Evolutionary conservation across 1,140 invertebrate species (phyloP), one percentile per base, ranked within the genome.

Genomic region (Heliconius melpomene): DNA sequence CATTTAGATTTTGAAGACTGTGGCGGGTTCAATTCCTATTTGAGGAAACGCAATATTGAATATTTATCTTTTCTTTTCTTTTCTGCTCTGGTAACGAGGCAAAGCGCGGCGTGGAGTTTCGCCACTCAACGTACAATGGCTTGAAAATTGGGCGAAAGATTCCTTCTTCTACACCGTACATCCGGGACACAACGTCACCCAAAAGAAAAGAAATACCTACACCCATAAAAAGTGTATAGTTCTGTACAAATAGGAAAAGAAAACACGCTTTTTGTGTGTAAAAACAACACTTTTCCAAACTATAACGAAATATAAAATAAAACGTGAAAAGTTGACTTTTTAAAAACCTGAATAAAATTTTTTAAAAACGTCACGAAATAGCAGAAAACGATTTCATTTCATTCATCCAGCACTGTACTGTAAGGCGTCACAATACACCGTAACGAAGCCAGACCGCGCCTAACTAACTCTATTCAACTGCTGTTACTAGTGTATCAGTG

Each of bases 381-480:
- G 60, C 26, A 66, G 60, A 66, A 66, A 66, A 66, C 26, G 60
- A 66, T 66, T 66, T 66, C 26, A 66, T 66, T 66, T 66, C 60
- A 66, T 66, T 66, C 60, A 66, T 26, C 60, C 8, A 0, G 54
- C 50, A 20, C 50, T 23, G 60, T 66, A 66, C 60, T 66, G 60
- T 66, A 66, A 66, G 60, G 26, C 60, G 60, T 29, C 74, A 76
- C 74, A 76, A 76, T 76, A 76, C 74, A 36, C 36, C 36, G 38
- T 76, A 76, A 76, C 74, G 74, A 76, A 76, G 74, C 74, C 74
- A 60, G 60, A 57, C 74, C 60, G 74, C 26, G 36, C 54, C 57
- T 76, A 76, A 76, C 74, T 76, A 76, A 29, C 74, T 60, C 74
- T 38, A 76, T 76, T 76, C 74, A 76, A 66, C 60, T 66, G 60